phyloP scores from a whole-genome alignment of 2,113 vertebrate species.

The Bambusicola thoracicus region DNA sequence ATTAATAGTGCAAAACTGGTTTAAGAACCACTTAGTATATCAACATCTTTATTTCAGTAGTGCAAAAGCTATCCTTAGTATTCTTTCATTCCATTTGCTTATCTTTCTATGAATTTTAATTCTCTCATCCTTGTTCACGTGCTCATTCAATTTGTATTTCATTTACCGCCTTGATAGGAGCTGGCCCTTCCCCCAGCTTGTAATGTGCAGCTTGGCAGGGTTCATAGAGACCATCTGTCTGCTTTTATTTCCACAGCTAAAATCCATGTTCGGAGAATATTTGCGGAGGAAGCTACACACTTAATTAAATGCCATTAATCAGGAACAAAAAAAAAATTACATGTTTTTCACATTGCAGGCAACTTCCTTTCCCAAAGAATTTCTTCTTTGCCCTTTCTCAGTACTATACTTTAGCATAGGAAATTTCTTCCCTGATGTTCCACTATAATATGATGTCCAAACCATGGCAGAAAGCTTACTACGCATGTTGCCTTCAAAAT shows the following conservation, averaged over 20 bases:
- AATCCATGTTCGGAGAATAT: neutral
- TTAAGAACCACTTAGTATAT: neutral
- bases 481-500: neutral
- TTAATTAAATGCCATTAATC: neutral
- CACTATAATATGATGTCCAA: neutral
- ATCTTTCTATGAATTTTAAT: slow-evolving; percentile 6
- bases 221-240: neutral
- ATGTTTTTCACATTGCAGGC: neutral
- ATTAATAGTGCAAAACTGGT: neutral
- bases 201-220: neutral
- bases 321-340: neutral
- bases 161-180: neutral
- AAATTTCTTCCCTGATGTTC: neutral
- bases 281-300: neutral
- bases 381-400: neutral
- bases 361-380: neutral
- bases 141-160: neutral
- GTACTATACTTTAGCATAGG: accelerated
- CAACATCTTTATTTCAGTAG: neutral
- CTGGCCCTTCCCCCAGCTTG: neutral
- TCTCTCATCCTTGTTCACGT: neutral
- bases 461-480: neutral
- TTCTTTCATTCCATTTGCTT: neutral
- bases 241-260: neutral
- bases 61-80: neutral